Evolutionary conservation across 2,888 invertebrate genomes (phyloP).

Genomic region (Blera fallax): DNA sequence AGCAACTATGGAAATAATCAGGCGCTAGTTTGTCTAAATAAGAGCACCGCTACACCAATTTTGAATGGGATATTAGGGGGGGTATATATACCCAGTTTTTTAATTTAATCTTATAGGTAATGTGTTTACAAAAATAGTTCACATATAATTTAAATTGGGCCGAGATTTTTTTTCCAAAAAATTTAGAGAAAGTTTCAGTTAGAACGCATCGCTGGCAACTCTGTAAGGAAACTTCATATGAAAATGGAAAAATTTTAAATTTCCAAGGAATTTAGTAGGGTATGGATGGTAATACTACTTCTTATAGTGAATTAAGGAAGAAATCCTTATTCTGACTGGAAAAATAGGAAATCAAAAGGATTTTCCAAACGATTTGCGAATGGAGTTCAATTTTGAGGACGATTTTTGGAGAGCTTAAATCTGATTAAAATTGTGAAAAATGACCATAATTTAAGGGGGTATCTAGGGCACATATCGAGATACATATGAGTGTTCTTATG

Average conservation of each 20-base stretch:
- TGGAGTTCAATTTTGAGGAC: no score
- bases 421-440: no score
- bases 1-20: constrained; percentile 9
- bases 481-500: no score
- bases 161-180: not conserved
- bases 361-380: no score
- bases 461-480: no score
- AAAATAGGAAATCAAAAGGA: not conserved
- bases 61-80: not conserved
- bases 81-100: not conserved
- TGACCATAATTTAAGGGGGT: no score
- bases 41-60: not conserved
- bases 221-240: not conserved
- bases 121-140: not conserved
- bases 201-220: not conserved
- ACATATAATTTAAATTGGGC: not conserved
- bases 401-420: no score
- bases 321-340: not conserved
- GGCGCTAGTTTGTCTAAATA: not conserved
- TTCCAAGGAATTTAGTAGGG: not conserved
- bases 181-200: not conserved
- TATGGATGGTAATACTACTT: not conserved
- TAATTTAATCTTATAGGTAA: not conserved
- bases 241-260: not conserved
- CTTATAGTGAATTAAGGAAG: not conserved